phyloP scores from a whole-genome alignment of 2,113 vertebrate genomes.

The Tenebrosternarchus preto region DNA sequence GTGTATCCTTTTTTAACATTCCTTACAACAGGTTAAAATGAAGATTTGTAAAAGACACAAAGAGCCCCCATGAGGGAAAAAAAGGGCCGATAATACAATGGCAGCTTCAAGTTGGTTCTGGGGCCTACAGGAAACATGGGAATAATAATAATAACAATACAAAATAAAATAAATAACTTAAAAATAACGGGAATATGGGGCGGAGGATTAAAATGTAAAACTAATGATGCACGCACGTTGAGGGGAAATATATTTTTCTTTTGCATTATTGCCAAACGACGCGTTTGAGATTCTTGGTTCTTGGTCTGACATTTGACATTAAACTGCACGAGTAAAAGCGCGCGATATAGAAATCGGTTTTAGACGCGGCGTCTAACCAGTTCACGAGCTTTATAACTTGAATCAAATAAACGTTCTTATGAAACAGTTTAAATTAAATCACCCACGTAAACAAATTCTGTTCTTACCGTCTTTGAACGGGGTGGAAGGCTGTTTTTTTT shows the following conservation, averaged over 20 bases:
- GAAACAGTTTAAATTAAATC: neutral
- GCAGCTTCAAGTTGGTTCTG: slow-evolving; percentile 88
- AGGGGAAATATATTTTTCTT: neutral
- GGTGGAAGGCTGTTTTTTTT: slow-evolving; percentile 88
- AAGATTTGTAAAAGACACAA: slow-evolving; percentile 73
- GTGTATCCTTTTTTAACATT: slow-evolving; percentile 79
- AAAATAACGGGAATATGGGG: slow-evolving; percentile 27
- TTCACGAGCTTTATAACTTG: slow-evolving; percentile 13
- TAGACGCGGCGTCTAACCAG: slow-evolving; percentile 19
- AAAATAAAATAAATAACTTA: neutral
- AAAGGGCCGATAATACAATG: slow-evolving; percentile 82
- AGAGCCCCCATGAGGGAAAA: slow-evolving; percentile 81
- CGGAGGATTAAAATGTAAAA: slow-evolving; percentile 50
- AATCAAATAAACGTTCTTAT: slow-evolving; percentile 16
- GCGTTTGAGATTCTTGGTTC: slow-evolving; percentile 33
- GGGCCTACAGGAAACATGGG: slow-evolving; percentile 83
- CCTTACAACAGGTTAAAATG: slow-evolving; percentile 81
- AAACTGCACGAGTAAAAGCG: slow-evolving; percentile 41
- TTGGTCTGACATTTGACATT: slow-evolving; percentile 34
- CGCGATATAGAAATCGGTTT: slow-evolving; percentile 39
- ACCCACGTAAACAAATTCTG: slow-evolving; percentile 51
- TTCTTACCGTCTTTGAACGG: slow-evolving; percentile 87
- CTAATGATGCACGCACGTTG: slow-evolving; percentile 25
- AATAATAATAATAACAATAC: slow-evolving; percentile 50
- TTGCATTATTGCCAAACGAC: slow-evolving; percentile 48